Evolutionary conservation across 2,797 vertebrate species (phyloP).

Genomic region (Carduelis carduelis): DNA sequence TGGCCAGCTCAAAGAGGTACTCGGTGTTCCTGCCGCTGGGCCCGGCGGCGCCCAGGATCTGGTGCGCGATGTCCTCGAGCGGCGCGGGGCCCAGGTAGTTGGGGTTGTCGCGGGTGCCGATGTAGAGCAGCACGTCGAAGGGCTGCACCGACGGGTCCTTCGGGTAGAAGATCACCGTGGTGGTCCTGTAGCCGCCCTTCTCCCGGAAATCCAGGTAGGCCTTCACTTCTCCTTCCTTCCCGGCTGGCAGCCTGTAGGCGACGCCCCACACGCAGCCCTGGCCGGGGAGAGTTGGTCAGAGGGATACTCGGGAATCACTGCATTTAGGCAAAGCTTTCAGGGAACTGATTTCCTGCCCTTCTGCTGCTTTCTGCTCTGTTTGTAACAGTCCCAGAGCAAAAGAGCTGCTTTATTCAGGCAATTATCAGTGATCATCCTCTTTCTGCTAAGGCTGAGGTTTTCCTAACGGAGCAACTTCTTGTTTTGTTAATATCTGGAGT

Average conservation of each 20-base stretch:
- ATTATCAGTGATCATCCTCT: not conserved
- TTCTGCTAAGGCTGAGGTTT: no score
- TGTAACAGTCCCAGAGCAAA: not conserved
- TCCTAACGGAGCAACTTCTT: no score
- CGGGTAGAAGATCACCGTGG: constrained; percentile 86
- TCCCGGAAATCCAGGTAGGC: constrained; percentile 92
- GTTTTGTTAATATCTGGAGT: no score
- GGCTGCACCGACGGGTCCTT: constrained; percentile 76
- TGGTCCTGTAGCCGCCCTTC: constrained; percentile 92
- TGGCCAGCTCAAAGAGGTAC: constrained; percentile 93
- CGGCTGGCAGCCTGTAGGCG: constrained; percentile 90
- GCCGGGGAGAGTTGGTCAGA: not conserved
- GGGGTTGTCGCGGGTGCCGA: constrained; percentile 91
- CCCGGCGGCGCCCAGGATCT: constrained; percentile 87
- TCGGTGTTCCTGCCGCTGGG: constrained; percentile 93
- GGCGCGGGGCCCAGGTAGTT: constrained; percentile 96
- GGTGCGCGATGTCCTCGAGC: constrained; percentile 91
- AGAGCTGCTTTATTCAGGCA: not conserved
- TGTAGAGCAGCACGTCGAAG: constrained; percentile 87
- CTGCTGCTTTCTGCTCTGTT: not conserved
- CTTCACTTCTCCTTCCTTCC: constrained; percentile 92
- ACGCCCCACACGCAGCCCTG: constrained; percentile 96
- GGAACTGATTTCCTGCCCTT: not conserved
- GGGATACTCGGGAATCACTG: not conserved
- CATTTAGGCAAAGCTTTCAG: not conserved